A percentile compares a stretch with the other conserved stretches of the same genome.
Conservation (phyloP, 2,888 invertebrate genomes). For the Gortyna flavago region DNA sequence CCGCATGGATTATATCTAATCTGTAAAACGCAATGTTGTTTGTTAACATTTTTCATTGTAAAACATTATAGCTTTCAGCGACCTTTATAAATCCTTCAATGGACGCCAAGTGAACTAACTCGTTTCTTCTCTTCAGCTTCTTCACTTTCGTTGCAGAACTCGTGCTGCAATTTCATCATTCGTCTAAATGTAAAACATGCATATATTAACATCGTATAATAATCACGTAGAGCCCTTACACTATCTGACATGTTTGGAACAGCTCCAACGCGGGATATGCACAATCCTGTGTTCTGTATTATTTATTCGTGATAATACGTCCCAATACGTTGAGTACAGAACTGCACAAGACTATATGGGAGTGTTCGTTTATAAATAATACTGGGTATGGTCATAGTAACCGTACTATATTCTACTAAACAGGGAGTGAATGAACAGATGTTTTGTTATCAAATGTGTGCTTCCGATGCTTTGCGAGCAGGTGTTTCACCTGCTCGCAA, state of each 20-base stretch:
- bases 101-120: background rate
- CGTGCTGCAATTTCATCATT: conserved; percentile 25
- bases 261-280: conserved; percentile 56
- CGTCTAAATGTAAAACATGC: conserved; percentile 26
- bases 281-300: conserved; percentile 51
- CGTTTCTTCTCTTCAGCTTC: background rate
- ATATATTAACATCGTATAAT: conserved; percentile 49
- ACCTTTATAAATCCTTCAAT: conserved; percentile 1
- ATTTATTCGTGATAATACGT: conserved; percentile 59
- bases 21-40: conserved; percentile 68
- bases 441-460: background rate
- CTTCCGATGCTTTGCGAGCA: background rate
- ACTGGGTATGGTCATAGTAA: background rate
- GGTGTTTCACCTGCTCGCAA: too few species aligned
- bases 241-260: conserved; percentile 61
- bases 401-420: background rate
- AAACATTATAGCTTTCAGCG: background rate
- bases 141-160: background rate
- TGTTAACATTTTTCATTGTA: conserved; percentile 44
- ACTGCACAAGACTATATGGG: conserved; percentile 36
- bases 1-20: conserved; percentile 66
- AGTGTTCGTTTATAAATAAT: conserved; percentile 58
- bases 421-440: conserved; percentile 24
- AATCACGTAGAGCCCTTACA: conserved; percentile 59
- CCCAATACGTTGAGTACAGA: conserved; percentile 36